Conservation (phyloP, 2,797 vertebrate genomes). For the Mormyrus proboscirostris region DNA sequence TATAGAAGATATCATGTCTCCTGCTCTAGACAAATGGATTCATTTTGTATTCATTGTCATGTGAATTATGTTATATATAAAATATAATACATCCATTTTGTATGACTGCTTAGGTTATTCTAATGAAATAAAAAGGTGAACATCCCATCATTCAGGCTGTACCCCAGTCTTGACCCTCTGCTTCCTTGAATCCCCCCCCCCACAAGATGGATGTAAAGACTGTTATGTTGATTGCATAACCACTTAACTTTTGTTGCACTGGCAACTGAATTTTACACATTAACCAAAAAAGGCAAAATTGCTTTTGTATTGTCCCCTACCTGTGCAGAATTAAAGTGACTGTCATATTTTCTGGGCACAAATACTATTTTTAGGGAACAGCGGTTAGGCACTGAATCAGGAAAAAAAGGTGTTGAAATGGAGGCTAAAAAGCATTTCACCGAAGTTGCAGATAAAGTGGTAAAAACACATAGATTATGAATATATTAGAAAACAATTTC, state of each 20-base stretch:
- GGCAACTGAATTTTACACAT: neutral
- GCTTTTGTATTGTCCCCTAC: neutral
- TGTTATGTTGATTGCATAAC: neutral
- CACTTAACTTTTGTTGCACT: neutral
- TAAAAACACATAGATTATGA: neutral
- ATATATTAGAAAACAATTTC: neutral
- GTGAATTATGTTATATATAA: neutral
- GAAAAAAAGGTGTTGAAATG: neutral
- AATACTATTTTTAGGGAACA: neutral
- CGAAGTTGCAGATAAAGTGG: neutral
- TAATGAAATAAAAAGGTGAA: neutral
- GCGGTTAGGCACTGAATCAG: neutral
- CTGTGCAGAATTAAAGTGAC: neutral
- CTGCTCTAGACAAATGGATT: neutral
- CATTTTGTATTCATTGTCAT: neutral
- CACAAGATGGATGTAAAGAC: neutral
- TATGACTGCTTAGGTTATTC: neutral
- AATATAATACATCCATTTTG: neutral
- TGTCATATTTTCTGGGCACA: neutral
- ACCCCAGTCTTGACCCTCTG: neutral
- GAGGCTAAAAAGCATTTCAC: neutral
- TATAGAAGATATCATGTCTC: neutral
- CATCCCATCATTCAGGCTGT: neutral
- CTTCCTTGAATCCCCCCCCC: neutral
- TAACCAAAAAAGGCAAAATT: neutral